Evolutionary conservation across 2,888 invertebrate genomes (phyloP), one percentile per base, ranked within the genome.

Genomic region (Papilio protenor): DNA sequence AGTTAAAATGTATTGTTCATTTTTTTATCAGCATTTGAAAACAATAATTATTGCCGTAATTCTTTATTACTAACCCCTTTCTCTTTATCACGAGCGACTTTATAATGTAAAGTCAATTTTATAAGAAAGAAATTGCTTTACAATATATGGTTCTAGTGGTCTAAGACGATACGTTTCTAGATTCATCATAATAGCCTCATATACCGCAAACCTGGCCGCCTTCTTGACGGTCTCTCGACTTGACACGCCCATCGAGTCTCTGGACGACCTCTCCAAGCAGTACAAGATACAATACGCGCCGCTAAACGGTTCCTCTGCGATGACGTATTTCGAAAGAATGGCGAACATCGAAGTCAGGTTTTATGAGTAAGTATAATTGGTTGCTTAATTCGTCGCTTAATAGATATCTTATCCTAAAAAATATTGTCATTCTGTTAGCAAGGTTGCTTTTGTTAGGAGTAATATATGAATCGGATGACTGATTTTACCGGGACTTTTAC

Each of bases 161-260:
- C 0, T 40, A 33, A 33, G 33, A 33, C 5, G 33, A 33, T 40
- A 8, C 40, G 5, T 40, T 69, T 69, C 45, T 84, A 96, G 96
- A 0, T 99, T 99, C 91, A 99, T 99, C 88, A 99, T 99, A 82
- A 99, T 99, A 87, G 99, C 99, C 4, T 99, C 99, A 0, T 99
- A 99, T 92, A 99, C 99, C 0, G 99, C 99, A 1, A 99, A 99
- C 91, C 95, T 99, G 87, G 99, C 99, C 2, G 99, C 99, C 0
- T 99, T 99, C 89, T 95, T 99, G 78, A 99, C 99, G 0, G 98
- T 98, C 0, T 99, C 98, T 0, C 96, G 99, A 23, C 95, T 99
- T 87, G 99, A 99, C 85, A 98, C 98, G 0, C 98, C 98, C 0
- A 97, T 99, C 61, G 98, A 98, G 85, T 98, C 98, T 0, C 92